A percentile compares a stretch with the other conserved stretches of the same genome.
phyloP scores from a whole-genome alignment of 2,888 invertebrate species.

The Oxyscelio sp. region DNA sequence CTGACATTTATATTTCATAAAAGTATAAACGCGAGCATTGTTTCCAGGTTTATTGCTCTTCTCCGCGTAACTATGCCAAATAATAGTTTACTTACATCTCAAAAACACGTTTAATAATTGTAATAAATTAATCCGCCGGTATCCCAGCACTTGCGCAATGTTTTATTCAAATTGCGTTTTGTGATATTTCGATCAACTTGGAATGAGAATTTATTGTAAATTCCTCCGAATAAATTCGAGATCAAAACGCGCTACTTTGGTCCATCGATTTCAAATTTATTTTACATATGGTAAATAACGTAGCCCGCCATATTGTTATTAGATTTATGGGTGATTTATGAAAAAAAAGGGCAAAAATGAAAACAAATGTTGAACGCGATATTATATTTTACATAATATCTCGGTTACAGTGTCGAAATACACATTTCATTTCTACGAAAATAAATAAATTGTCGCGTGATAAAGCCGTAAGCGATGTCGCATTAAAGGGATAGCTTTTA shows the following conservation, averaged over 20 bases:
- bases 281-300: conserved; percentile 53
- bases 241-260: conserved; percentile 25
- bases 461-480: no score
- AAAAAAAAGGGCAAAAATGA: no score
- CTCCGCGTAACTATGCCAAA: no score
- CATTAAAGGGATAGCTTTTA: no score
- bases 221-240: conserved; percentile 38
- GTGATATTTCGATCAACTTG: conserved; percentile 8
- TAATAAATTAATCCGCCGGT: no score
- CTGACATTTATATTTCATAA: conserved; percentile 45
- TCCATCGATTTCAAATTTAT: conserved; percentile 63
- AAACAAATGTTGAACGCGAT: conserved; percentile 32
- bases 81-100: neutral
- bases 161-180: neutral
- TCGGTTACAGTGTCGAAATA: no score
- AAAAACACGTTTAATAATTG: neutral
- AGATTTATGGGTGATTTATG: conserved; percentile 63
- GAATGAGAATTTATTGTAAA: conserved; percentile 31
- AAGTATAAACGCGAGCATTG: conserved; percentile 8
- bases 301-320: conserved; percentile 44
- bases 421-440: no score
- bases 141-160: neutral
- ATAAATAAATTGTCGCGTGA: no score
- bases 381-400: no score
- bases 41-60: no score